Percentiles rank a stretch among this genome's conserved stretches.
phyloP scores from a whole-genome alignment of 2,888 invertebrate genomes.

The Megaustenia siamemsis region DNA sequence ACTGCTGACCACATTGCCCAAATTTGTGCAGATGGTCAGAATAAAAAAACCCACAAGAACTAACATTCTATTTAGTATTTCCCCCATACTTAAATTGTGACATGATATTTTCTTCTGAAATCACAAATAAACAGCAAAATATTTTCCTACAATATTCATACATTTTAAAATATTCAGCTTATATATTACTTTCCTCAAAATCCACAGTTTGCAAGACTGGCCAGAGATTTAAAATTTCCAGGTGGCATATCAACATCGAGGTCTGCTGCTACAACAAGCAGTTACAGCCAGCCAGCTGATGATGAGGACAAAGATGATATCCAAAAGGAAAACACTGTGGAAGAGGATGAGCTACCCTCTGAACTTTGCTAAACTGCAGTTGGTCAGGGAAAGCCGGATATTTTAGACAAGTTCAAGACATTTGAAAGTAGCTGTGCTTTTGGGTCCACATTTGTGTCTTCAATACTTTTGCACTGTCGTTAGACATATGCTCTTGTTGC shows the following conservation, averaged over 20 bases:
- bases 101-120: too few species aligned
- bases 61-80: too few species aligned
- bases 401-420: neutral
- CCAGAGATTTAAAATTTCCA: conserved; percentile 74
- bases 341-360: conserved; percentile 45
- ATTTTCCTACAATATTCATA: too few species aligned
- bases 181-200: neutral
- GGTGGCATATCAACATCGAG: conserved; percentile 60
- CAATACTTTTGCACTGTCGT: neutral
- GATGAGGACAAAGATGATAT: conserved; percentile 38
- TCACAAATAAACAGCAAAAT: too few species aligned
- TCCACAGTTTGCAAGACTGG: conserved; percentile 77
- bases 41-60: too few species aligned
- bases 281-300: conserved; percentile 43
- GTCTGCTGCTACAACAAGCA: conserved; percentile 42
- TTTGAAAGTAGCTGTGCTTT: neutral
- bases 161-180: too few species aligned
- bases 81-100: too few species aligned
- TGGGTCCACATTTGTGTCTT: neutral
- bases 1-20: too few species aligned
- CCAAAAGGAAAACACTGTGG: neutral
- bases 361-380: conserved; percentile 35
- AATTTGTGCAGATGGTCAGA: too few species aligned
- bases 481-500: neutral
- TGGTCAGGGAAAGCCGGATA: neutral